Evolutionary conservation across 2,797 vertebrate species (phyloP), one percentile per base, ranked within the genome.

Genomic region (Neostethus bicornis): DNA sequence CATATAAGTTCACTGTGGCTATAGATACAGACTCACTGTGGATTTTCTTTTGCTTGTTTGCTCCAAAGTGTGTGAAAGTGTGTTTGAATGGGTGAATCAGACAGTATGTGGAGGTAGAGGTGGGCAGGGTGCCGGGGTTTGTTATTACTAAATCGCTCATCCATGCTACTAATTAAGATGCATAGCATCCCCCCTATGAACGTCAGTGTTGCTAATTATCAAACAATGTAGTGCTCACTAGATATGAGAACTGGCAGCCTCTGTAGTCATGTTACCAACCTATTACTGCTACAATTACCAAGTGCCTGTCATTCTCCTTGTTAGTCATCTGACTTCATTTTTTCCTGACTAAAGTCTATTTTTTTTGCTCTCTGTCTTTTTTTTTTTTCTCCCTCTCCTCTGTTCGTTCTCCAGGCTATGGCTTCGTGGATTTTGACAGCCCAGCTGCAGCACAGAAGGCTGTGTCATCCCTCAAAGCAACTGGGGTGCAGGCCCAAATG

Each of bases 371-470:
- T n/a, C n/a, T n/a, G n/a, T 25, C 37, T 51, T 25, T 32, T 61
- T 79, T 25, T 34, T 42, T 29, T 17, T 34, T 23, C 38, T 19
- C 73, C 32, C 80, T 37, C 79, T 4, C 70, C 43, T 39, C 44
- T 35, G 24, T 35, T 31, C 61, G 32, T 51, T 45, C 87, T 87
- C 38, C 86, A 98, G 96, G 96, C 75, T 98, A 98, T 26, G 96
- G 96, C 80, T 98, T 98, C 90, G 96, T 98, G 90, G 96, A 98
- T 91, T 98, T 98, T 76, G 96, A 98, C 92, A 97, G 95, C 85
- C 96, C 96, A 0, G 94, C 95, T 73, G 96, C 96, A 26, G 96
- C 96, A 51, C 96, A 98, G 92, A 98, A 98, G 90, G 96, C 96
- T 2, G 95, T 98, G 84, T 94, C 95, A 2, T 97, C 96, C 80